Evolutionary conservation across 2,888 invertebrate genomes (phyloP), one percentile per base, ranked within the genome.

Genomic region (Tanytarsus gracilentus): DNA sequence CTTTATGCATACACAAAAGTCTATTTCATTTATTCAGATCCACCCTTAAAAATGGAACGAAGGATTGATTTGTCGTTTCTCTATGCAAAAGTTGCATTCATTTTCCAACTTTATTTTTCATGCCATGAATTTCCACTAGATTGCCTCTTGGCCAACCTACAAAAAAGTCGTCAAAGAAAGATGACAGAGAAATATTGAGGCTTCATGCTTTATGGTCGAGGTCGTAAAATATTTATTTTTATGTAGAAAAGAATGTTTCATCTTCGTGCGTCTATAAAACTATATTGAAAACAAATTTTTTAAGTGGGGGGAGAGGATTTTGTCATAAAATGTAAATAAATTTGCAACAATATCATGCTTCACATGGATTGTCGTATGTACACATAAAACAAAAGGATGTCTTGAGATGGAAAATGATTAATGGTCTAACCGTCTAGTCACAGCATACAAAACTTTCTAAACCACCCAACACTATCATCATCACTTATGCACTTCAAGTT

Each of bases 301-400:
- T n/a, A n/a, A n/a, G n/a, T n/a, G n/a, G n/a, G n/a, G n/a, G n/a
- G 23, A 21, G 30, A 30, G 29, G 39, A 27, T 58, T 58, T 48
- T 58, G 48, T 58, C 16, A 58, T 44, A 58, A 58, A 58, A 58
- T 58, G 58, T 58, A 58, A 58, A 58, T 58, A 58, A 48, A 58
- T 58, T 58, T 30, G 29, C 48, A 44, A 39, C 25, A 44, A 44
- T 44, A 44, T 11, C 21, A 44, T 44, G 44, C 44, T 44, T 44
- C 44, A 44, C 21, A 44, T 23, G 33, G n/a, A 9, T 33, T 9
- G n/a, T 23, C 23, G 44, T 44, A 44, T 18, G 44, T 23, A 21
- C n/a, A 44, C 44, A 44, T 44, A 44, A 23, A 53, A 36, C 55
- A 56, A 40, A 27, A 56, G 25, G 40, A 39, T 23, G n/a, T 33